Conservation (phyloP, 2,113 vertebrate genomes). For the Actenoides hombroni region DNA sequence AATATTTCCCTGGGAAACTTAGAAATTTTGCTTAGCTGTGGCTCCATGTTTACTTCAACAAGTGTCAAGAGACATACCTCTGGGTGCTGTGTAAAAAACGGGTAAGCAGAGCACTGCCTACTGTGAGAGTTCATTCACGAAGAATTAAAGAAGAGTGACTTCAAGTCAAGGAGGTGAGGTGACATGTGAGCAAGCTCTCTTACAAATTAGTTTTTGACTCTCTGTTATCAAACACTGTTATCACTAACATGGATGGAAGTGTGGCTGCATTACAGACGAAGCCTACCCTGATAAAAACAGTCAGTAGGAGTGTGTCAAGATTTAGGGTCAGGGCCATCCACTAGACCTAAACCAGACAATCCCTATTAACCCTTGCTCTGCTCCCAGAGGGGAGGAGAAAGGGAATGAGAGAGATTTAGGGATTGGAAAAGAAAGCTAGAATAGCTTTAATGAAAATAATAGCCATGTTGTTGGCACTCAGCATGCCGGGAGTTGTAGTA, state of each 20-base stretch:
- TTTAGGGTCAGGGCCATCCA: no score
- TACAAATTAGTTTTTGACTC: background rate
- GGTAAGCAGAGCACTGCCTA: background rate
- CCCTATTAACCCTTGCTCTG: no score
- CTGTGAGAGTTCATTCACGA: background rate
- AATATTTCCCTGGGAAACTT: no score
- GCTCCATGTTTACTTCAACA: no score
- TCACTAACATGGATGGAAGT: background rate
- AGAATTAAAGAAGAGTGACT: background rate
- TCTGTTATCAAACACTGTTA: background rate
- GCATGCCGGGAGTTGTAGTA: no score
- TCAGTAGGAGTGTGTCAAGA: background rate
- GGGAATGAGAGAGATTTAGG: no score
- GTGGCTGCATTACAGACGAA: background rate
- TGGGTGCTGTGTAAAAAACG: background rate
- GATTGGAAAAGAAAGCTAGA: no score
- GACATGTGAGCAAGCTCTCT: background rate
- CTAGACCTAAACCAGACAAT: no score
- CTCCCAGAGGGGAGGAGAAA: no score
- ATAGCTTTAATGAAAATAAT: no score
- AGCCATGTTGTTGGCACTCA: no score
- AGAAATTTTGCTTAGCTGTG: no score
- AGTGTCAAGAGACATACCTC: background rate
- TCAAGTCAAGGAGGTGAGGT: background rate
- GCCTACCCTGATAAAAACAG: background rate